phyloP scores from a whole-genome alignment of 2,113 vertebrate genomes.

The Tragelaphus scriptus region DNA sequence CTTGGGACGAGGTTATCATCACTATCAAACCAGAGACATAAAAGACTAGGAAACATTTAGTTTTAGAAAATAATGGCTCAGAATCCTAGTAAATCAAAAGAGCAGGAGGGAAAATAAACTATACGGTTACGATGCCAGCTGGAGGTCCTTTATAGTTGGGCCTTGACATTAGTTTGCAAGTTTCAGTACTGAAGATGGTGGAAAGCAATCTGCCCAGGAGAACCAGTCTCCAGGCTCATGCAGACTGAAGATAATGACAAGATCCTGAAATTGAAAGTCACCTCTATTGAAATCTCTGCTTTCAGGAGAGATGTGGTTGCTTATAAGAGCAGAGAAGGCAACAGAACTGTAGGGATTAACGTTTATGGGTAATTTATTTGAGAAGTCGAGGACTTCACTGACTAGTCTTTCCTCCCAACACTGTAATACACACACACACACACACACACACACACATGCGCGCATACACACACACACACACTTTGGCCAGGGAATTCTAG shows the following conservation, averaged over 20 bases:
- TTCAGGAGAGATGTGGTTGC: not conserved
- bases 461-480: fast-evolving
- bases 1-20: constrained; percentile 76
- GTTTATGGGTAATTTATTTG: not conserved
- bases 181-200: not conserved
- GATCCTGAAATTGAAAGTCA: not conserved
- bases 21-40: constrained; percentile 72
- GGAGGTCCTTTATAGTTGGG: constrained; percentile 47
- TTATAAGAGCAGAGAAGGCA: not conserved
- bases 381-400: not conserved
- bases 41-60: constrained; percentile 72
- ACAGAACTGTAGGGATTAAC: not conserved
- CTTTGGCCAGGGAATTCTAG: not conserved
- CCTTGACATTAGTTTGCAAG: not conserved
- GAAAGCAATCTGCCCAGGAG: not conserved
- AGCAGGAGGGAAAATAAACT: constrained; percentile 54
- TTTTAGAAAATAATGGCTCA: constrained; percentile 73
- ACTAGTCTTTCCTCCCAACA: not conserved
- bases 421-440: fast-evolving
- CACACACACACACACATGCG: fast-evolving
- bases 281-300: not conserved
- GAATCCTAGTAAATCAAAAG: constrained; percentile 74
- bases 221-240: not conserved
- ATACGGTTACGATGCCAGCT: constrained; percentile 36
- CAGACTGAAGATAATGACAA: not conserved